These are phyloP conservation scores for Lineus longissimus DNA, from an alignment of 1,140 invertebrate genomes.

Conservation along the genomic window DNA sequence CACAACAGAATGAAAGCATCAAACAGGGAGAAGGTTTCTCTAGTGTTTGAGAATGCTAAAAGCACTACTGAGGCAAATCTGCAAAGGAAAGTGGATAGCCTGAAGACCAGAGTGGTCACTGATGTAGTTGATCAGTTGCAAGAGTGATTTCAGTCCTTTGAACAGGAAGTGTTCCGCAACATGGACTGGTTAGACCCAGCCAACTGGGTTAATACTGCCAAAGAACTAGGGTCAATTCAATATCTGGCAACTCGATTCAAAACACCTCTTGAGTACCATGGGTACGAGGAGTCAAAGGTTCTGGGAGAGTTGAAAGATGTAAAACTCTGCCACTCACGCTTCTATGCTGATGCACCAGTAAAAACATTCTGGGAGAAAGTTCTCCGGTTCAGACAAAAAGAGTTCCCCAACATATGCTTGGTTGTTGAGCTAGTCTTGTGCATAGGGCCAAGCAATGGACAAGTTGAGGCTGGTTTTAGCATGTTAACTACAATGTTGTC, in stretches of 20 bases:
- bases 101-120: background rate
- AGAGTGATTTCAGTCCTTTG: background rate
- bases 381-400: background rate
- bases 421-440: background rate
- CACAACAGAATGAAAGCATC: too few species aligned
- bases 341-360: background rate
- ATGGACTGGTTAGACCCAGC: background rate
- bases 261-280: background rate
- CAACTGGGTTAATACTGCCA: background rate
- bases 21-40: background rate
- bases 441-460: background rate
- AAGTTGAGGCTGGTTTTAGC: background rate
- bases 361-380: background rate
- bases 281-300: background rate
- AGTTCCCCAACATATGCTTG: constrained; percentile 2
- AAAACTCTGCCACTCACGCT: background rate
- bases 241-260: background rate
- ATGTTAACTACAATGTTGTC: background rate
- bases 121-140: background rate
- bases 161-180: background rate
- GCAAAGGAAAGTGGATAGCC: too few species aligned
- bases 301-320: background rate
- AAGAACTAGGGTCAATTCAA: background rate
- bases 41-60: background rate
- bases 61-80: background rate